Evolutionary conservation across 2,888 invertebrate species (phyloP).

Genomic region (Norana najaformis): DNA sequence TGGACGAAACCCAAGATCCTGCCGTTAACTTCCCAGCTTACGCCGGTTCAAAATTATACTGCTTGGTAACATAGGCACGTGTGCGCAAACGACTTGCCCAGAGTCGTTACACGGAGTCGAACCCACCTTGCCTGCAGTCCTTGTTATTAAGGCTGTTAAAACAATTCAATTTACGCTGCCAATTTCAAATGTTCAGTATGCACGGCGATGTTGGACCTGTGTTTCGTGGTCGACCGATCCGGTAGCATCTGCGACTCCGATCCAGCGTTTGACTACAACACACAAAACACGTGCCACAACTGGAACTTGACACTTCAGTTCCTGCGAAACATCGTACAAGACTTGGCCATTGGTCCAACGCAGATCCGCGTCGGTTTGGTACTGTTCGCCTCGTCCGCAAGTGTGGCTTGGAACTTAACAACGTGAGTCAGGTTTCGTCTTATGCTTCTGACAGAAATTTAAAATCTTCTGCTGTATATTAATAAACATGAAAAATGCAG

Average conservation of each 20-base stretch:
- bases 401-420: background rate
- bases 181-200: background rate
- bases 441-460: too few species aligned
- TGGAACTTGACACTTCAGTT: background rate
- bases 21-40: too few species aligned
- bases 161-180: background rate
- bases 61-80: too few species aligned
- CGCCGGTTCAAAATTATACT: too few species aligned
- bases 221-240: background rate
- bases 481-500: too few species aligned
- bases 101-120: too few species aligned
- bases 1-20: too few species aligned
- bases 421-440: background rate
- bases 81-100: too few species aligned
- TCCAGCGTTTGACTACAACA: background rate
- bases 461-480: too few species aligned
- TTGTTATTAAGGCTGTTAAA: too few species aligned
- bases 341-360: background rate
- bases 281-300: constrained; percentile 31
- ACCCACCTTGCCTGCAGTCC: too few species aligned
- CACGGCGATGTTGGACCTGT: constrained; percentile 16
- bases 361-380: constrained; percentile 25
- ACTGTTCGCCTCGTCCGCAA: background rate
- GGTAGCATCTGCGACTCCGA: constrained; percentile 17
- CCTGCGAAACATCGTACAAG: background rate